These are phyloP conservation scores for Ditylenchus dipsaci DNA, from an alignment of 1,140 invertebrate species.

Conservation along the genomic window DNA sequence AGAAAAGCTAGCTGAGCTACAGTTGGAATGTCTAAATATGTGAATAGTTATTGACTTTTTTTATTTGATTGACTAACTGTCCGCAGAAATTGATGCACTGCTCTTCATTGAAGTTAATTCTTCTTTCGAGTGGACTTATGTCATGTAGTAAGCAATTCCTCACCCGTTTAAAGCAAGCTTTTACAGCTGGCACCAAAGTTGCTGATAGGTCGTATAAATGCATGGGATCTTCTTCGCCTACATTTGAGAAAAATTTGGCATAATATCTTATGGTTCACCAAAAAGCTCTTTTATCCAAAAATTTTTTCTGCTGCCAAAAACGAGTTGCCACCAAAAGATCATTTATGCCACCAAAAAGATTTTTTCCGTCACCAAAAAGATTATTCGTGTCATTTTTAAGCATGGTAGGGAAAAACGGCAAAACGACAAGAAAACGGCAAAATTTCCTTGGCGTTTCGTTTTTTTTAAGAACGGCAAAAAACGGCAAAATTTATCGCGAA, in stretches of 20 bases:
- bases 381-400: no score
- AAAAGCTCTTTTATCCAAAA: no score
- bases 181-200: not conserved
- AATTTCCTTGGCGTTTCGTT: no score
- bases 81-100: conserved; percentile 26
- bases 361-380: no score
- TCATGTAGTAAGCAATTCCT: not conserved
- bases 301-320: no score
- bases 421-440: no score
- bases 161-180: not conserved
- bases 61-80: conserved; percentile 5
- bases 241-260: not conserved
- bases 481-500: no score
- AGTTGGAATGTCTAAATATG: conserved; percentile 11
- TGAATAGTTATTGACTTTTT: not conserved
- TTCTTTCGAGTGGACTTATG: not conserved
- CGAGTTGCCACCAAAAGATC: no score
- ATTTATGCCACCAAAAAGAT: no score
- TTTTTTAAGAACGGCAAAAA: no score
- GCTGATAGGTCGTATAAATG: not conserved
- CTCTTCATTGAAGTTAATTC: conserved; percentile 6
- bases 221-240: not conserved
- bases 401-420: no score
- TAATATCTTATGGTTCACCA: no score
- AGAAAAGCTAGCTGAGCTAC: conserved; percentile 12